Evolutionary conservation across 2,113 vertebrate species (phyloP).

Genomic region (Sterna hirundo): DNA sequence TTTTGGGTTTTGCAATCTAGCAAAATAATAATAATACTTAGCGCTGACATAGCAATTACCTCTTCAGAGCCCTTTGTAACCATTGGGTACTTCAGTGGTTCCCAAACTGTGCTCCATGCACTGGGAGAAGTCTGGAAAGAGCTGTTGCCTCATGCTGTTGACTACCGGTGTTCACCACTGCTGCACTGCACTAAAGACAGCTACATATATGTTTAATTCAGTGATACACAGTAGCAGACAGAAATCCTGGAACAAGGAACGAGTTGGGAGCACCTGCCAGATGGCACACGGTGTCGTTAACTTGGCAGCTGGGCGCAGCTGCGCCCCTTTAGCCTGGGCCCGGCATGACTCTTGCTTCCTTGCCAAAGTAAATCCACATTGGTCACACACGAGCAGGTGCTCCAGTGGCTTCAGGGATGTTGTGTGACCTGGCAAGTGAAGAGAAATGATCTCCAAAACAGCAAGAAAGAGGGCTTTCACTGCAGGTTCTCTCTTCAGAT

Average conservation of each 20-base stretch:
- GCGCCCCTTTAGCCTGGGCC: neutral
- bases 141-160: neutral
- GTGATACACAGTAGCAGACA: neutral
- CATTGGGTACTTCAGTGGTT: neutral
- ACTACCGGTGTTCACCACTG: rapidly evolving
- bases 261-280: neutral
- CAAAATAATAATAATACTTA: conserved; percentile 39
- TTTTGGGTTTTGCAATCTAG: conserved; percentile 14
- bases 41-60: conserved; percentile 32
- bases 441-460: neutral
- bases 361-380: neutral
- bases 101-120: neutral
- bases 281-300: rapidly evolving
- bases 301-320: neutral
- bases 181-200: neutral
- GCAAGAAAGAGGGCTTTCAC: neutral
- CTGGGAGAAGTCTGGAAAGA: neutral
- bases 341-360: rapidly evolving
- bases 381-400: neutral
- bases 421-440: neutral
- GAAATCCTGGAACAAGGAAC: neutral
- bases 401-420: neutral
- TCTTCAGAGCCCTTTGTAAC: neutral
- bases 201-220: neutral
- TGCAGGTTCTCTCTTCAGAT: neutral